Percentiles rank a stretch among this genome's conserved stretches.
Evolutionary conservation across 2,113 vertebrate species (phyloP).

Genomic region (Epinephelus lanceolatus): DNA sequence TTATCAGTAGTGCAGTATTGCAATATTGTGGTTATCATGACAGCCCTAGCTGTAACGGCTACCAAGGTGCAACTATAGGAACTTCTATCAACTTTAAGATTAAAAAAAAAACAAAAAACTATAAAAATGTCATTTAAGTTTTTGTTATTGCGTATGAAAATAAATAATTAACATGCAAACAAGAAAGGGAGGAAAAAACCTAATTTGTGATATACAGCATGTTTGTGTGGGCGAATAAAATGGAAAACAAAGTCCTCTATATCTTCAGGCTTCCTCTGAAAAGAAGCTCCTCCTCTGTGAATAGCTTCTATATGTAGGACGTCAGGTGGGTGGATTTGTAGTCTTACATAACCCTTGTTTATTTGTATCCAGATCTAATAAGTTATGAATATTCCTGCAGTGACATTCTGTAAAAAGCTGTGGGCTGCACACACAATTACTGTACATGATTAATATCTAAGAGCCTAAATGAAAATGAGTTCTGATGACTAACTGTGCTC

Average conservation of each 20-base stretch:
- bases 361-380: conserved; percentile 39
- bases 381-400: conserved; percentile 37
- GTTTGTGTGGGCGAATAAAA: conserved; percentile 44
- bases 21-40: too few species aligned
- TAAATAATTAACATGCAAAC: background rate
- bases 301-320: conserved; percentile 57
- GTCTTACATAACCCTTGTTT: conserved; percentile 53
- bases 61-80: too few species aligned
- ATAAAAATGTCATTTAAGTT: background rate
- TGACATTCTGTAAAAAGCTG: conserved; percentile 36
- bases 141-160: background rate
- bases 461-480: conserved; percentile 31
- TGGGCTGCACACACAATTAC: conserved; percentile 37
- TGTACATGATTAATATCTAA: conserved; percentile 40
- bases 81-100: background rate
- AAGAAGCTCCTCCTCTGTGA: conserved; percentile 43
- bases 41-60: too few species aligned
- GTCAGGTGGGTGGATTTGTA: conserved; percentile 59
- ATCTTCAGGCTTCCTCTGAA: conserved; percentile 41
- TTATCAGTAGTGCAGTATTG: too few species aligned
- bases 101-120: background rate
- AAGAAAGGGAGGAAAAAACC: background rate
- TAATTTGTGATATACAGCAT: conserved; percentile 11
- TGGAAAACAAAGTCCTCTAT: conserved; percentile 31
- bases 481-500: conserved; percentile 30